Conservation (phyloP, 2,113 vertebrate species). For the Actinemys pallida region DNA sequence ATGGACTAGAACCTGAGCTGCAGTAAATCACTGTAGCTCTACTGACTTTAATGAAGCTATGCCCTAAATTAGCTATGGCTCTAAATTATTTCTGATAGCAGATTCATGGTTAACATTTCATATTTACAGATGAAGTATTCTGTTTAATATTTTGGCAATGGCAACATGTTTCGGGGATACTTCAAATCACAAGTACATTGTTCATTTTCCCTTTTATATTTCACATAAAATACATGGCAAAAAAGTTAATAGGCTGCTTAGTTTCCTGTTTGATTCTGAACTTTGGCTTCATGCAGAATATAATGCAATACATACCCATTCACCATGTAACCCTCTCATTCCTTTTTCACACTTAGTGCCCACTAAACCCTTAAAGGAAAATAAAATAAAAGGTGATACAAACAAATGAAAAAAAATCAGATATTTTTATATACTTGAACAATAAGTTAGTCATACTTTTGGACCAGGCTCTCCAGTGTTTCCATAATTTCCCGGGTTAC, state of each 20-base stretch:
- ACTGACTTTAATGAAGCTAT: neutral
- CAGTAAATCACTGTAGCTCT: neutral
- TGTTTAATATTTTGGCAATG: neutral
- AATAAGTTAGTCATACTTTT: conserved; percentile 57
- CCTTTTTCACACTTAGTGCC: conserved; percentile 81
- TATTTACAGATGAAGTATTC: neutral
- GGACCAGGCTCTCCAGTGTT: conserved; percentile 75
- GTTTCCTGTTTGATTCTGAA: neutral
- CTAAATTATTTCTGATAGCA: neutral
- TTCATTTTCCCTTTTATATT: neutral
- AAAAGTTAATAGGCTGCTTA: neutral
- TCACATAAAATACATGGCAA: neutral
- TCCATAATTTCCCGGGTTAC: conserved; percentile 72
- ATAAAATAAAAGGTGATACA: neutral
- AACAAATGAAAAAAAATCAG: neutral
- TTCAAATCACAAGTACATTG: neutral
- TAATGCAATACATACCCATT: conserved; percentile 61
- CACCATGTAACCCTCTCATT: conserved; percentile 75
- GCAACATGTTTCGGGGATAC: neutral
- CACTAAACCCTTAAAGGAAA: conserved; percentile 67
- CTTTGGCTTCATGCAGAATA: neutral
- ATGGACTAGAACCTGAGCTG: neutral
- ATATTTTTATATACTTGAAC: neutral
- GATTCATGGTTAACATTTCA: neutral
- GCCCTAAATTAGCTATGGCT: neutral